These are phyloP conservation scores for Acleris cristana DNA, from an alignment of 2,888 invertebrate species.

Conservation along the genomic window DNA sequence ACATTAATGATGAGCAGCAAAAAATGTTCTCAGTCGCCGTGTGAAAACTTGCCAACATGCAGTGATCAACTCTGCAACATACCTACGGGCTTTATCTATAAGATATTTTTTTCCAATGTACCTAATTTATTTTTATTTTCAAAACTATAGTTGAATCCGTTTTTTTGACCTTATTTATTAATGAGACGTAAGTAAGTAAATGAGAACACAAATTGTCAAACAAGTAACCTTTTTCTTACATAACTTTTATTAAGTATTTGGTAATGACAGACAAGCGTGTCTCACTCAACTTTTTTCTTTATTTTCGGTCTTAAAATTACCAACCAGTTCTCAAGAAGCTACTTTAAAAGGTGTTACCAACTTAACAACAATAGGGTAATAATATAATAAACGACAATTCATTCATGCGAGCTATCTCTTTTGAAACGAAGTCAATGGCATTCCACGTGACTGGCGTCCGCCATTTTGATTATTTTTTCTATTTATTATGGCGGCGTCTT, in stretches of 20 bases:
- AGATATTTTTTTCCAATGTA: too few relatives aligned
- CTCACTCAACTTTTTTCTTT: conserved; percentile 16
- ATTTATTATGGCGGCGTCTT: conserved; percentile 55
- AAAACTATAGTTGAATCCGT: too few relatives aligned
- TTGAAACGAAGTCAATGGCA: conserved; percentile 66
- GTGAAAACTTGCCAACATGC: too few relatives aligned
- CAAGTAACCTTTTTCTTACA: neutral
- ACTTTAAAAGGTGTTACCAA: conserved; percentile 39
- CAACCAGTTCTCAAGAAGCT: conserved; percentile 22
- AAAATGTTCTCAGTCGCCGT: too few relatives aligned
- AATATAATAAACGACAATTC: conserved; percentile 47
- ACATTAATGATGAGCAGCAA: too few relatives aligned
- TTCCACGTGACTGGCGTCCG: conserved; percentile 68
- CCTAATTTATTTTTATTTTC: too few relatives aligned
- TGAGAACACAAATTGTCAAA: too few relatives aligned
- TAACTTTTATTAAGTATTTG: neutral
- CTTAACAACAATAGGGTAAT: conserved; percentile 46
- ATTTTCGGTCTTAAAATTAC: conserved; percentile 12
- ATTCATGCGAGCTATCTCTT: conserved; percentile 62
- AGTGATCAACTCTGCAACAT: too few relatives aligned
- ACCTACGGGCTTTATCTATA: too few relatives aligned
- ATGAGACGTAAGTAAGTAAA: too few relatives aligned
- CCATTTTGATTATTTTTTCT: conserved; percentile 64
- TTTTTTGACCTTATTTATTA: too few relatives aligned
- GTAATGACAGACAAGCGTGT: neutral